Base-by-base conservation (phyloP, 2,888 invertebrate genomes). In the Zonitis immaculata region DNA sequence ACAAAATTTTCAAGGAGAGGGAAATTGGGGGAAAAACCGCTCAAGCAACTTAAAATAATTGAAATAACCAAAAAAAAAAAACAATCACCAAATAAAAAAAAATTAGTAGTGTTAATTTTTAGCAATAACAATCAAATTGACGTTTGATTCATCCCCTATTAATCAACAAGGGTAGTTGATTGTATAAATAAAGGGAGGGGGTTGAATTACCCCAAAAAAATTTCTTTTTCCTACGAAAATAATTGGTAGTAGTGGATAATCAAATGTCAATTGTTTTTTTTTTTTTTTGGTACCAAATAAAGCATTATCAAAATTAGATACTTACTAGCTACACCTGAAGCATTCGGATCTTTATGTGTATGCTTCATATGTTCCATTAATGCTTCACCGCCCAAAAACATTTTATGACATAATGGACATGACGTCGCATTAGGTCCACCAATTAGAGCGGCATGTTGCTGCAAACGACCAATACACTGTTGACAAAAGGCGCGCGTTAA, bases 301-400 rank as follows among this genome's bases (percentile, higher is more conserved):
- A n/a, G n/a, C n/a, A 7, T 51, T 44, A 16, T 27, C 56, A 47
- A 62, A 57, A 51, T 66, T 66, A 66, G 64, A 66, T 78, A 87
- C 89, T 89, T 89, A 91, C 91, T 90, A 81, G 89, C 89, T 79
- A 89, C 89, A 74, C 89, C 89, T 66, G 89, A 87, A 65, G 89
- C 89, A 77, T 89, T 89, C 32, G 92, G 93, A 73, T 94, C 94
- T 82, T 94, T 94, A 79, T 95, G 95, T 49, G 91, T 89, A 75
- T 91, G 90, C 79, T 94, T 94, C 94, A 95, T 94, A 77, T 95
- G 95, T 78, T 95, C 94, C 83, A 95, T 92, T 57, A 95, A 84
- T 52, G 92, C 91, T 78, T 95, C 94, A 62, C 91, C 91, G 65
- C 92, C 92, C 71, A 94, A 86, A 80, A 94, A 92, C 75, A 94